Base-by-base conservation (phyloP, 2,113 vertebrate species). In the Vidua macroura region DNA sequence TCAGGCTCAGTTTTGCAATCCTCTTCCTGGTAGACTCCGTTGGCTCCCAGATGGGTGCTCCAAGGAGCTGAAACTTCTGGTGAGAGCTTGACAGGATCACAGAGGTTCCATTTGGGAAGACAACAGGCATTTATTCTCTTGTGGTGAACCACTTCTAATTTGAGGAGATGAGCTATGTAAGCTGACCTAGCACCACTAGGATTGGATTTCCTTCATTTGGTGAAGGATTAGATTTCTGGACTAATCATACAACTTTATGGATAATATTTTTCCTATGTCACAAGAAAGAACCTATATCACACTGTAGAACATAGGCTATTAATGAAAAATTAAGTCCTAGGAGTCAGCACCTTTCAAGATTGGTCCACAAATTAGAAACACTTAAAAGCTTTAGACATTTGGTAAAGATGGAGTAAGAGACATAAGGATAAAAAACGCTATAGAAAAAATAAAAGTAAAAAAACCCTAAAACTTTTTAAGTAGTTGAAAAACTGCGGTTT, bases 21-120 rank as follows among this genome's bases (percentile, higher is more conserved):
- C 53, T 31, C 27, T 49, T 78, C 31, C 22, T 48, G 37, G 8
- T 1, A 68, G 41, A 37, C 5, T 53, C 81, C 0, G 0, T 1
- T 68, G 41, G n/a, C 22, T 39, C 44, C 55, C 67, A 72, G 37
- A 49, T 1, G 2, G 30, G 18, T 41, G 67, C 37, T 88, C 44
- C 43, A 63, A 73, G 24, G 49, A 79, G 22, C 15, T 76, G 25
- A 79, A 83, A 64, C 24, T 56, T 74, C 63, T 66, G 22, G 1
- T 74, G 74, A 53, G 64, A 93, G 41, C n/a, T 83, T 83, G 46
- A 41, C 17, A 66, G 66, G 59, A 81, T 22, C 69, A 59, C 25
- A 68, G 59, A 84, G 31, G 17, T 35, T 41, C n/a, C 11, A 15
- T 23, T 27, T 60, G 25, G 56, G 59, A 80, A 49, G 22, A 41